A percentile compares a stretch with the other conserved stretches of the same genome.
These are phyloP conservation scores for Lydus trimaculatus DNA, from an alignment of 2,888 invertebrate species.

Conservation along the genomic window DNA sequence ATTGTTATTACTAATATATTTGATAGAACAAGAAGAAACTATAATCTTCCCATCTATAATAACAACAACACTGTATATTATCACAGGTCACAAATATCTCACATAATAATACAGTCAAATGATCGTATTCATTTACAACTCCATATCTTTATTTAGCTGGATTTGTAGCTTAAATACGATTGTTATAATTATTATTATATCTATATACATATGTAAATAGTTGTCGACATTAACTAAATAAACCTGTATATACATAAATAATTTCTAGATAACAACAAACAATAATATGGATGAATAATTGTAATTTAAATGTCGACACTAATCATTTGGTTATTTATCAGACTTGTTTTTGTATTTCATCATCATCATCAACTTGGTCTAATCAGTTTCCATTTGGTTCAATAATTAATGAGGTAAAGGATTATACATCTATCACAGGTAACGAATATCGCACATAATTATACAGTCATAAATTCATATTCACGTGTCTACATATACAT, in stretches of 20 bases:
- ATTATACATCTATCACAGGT: too few species aligned
- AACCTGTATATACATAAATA: too few species aligned
- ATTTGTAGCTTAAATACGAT: not conserved
- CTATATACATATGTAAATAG: too few species aligned
- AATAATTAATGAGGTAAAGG: not conserved
- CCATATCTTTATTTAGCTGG: not conserved
- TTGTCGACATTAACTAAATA: too few species aligned
- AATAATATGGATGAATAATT: not conserved
- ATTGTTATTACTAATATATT: too few species aligned
- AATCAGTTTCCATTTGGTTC: not conserved
- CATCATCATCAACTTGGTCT: too few species aligned
- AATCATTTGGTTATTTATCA: not conserved
- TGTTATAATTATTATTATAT: not conserved
- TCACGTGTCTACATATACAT: too few species aligned
- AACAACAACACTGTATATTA: not conserved
- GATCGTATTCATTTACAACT: not conserved
- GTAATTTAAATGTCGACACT: not conserved
- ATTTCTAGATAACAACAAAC: not conserved
- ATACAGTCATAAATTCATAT: too few species aligned
- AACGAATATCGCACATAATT: too few species aligned
- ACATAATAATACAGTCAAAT: not conserved
- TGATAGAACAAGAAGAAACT: not conserved
- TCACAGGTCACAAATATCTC: slow-evolving; percentile 1
- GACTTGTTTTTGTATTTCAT: not conserved
- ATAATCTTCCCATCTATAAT: not conserved